A percentile compares a stretch with the other conserved stretches of the same genome.
These are phyloP conservation scores for Leucophenga maculata DNA, from an alignment of 2,888 invertebrate species.

Conservation along the genomic window DNA sequence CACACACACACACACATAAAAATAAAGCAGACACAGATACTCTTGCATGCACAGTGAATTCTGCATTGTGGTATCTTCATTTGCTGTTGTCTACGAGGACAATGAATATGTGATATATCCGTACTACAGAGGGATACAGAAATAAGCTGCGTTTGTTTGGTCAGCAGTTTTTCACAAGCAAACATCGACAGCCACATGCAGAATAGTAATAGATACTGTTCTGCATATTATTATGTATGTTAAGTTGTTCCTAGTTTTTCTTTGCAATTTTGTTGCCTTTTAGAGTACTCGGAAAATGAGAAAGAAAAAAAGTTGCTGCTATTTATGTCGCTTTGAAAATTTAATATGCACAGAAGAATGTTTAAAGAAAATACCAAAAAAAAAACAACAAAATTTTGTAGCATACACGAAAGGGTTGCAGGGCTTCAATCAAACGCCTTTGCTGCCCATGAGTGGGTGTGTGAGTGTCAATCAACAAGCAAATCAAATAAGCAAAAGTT, in stretches of 20 bases:
- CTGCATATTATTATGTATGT: too few species aligned
- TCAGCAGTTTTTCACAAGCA: not conserved
- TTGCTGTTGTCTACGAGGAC: not conserved
- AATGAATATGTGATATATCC: too few species aligned
- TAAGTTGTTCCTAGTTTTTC: too few species aligned
- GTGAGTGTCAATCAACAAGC: not conserved
- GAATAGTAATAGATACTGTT: not conserved
- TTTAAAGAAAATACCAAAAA: not conserved
- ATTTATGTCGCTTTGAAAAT: not conserved
- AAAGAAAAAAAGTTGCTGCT: not conserved
- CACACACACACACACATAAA: not conserved
- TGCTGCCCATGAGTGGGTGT: not conserved
- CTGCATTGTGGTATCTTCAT: not conserved
- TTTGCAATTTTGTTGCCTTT: too few species aligned
- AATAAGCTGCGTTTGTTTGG: not conserved
- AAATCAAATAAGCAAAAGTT: constrained; percentile 20
- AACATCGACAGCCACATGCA: not conserved
- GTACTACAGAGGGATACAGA: not conserved
- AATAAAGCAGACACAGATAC: not conserved
- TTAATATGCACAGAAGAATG: not conserved
- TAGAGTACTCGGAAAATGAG: not conserved
- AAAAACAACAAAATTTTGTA: not conserved
- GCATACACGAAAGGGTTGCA: not conserved
- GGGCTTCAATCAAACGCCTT: not conserved
- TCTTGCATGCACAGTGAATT: not conserved